Evolutionary conservation across 2,888 invertebrate species (phyloP), one percentile per base, ranked within the genome.

Genomic region (Monochamus alternatus): DNA sequence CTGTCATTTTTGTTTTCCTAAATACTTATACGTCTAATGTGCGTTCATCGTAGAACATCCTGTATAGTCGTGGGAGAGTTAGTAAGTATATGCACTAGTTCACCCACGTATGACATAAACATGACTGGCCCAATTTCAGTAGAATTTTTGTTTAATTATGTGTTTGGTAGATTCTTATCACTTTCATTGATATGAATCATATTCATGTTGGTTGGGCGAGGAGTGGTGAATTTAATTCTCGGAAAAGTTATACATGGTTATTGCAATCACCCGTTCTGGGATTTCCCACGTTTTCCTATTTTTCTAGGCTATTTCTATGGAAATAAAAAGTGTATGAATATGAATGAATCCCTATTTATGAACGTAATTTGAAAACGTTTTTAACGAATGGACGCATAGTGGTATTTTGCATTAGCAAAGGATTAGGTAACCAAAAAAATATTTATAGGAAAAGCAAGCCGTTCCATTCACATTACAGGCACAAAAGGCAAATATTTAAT

Each of bases 251-350:
- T 55, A 22, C 55, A 8, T 55, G 22, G n/a, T 55, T n/a, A 55
- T 55, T 55, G 55, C n/a, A 55, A 55, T 7, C 10, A 4, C 22
- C 3, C 55, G 3, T 55, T 22, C 14, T 55, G 55, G 14, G 55
- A 55, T 55, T 55, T 55, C 14, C 55, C 55, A 55, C n/a, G 55
- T 7, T n/a, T 12, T 7, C n/a, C 55, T 14, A 14, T 55, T 55
- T 55, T 55, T 22, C 55, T 7, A n/a, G 55, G n/a, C 1, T 55
- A 55, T 55, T 55, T 55, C 55, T 55, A 55, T 55, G 55, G 22
- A 55, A 55, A 55, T 55, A 55, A 55, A 55, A 55, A 55, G 55
- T 55, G 55, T n/a, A 55, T 12, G n/a, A n/a, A 55, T 55, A n/a
- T 14, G 55, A 55, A 55, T 22, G 55, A 55, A n/a, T n/a, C 7